A percentile compares a stretch with the other conserved stretches of the same genome.
phyloP scores from a whole-genome alignment of 2,113 vertebrate species.

The Poeciliopsis retropinna region DNA sequence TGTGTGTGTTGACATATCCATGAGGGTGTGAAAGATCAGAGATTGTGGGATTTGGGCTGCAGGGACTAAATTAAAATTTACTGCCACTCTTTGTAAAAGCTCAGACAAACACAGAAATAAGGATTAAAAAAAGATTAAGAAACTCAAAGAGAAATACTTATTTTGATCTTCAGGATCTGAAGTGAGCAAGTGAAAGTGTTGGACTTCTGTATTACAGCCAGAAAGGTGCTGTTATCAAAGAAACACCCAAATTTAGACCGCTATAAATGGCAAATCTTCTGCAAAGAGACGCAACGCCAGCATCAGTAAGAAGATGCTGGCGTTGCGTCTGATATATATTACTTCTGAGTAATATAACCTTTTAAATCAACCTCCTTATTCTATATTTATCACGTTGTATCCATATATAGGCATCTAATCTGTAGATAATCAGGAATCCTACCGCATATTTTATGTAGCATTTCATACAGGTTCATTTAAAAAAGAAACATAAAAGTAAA shows the following conservation, averaged over 20 bases:
- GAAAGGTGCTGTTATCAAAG: slow-evolving; percentile 6
- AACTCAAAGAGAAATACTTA: no score
- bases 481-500: no score
- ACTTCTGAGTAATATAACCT: no score
- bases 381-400: not conserved
- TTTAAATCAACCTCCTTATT: not conserved
- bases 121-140: not conserved
- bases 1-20: not conserved
- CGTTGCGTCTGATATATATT: no score
- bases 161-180: not conserved
- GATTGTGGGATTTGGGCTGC: slow-evolving; percentile 49
- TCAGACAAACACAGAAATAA: not conserved
- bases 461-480: no score
- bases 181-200: not conserved
- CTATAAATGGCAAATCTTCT: slow-evolving; percentile 3
- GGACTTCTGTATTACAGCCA: not conserved
- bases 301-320: not conserved
- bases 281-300: not conserved
- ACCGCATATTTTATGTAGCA: no score
- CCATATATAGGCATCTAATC: no score
- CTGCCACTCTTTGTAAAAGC: slow-evolving; percentile 17
- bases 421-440: no score
- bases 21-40: slow-evolving; percentile 5
- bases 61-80: slow-evolving; percentile 42
- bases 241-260: slow-evolving; percentile 45